Conservation (phyloP, 2,797 vertebrate genomes). For the Aythya fuligula region DNA sequence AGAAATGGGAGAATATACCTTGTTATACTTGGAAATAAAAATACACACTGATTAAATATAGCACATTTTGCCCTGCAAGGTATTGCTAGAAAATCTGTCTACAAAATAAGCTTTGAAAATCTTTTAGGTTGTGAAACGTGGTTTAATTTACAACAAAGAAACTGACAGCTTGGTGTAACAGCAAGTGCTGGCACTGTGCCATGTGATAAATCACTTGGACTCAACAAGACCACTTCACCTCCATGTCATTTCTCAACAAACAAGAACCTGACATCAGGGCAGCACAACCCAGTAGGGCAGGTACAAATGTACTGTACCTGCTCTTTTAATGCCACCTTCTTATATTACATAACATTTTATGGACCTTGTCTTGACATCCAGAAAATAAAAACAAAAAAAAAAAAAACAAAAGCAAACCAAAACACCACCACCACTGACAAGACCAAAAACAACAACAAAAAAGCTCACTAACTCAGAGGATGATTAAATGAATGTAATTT, state of each 20-base stretch:
- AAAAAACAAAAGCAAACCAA: neutral
- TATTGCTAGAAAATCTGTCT: conserved; percentile 22
- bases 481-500: neutral
- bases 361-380: neutral
- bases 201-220: conserved; percentile 40
- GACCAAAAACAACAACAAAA: neutral
- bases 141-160: conserved; percentile 54
- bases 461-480: neutral
- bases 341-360: neutral
- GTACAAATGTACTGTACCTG: neutral
- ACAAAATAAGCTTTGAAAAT: conserved; percentile 49
- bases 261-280: conserved; percentile 2
- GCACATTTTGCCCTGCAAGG: neutral
- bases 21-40: conserved; percentile 40
- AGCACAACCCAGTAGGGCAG: neutral
- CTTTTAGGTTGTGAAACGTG: conserved; percentile 1
- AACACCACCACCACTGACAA: neutral
- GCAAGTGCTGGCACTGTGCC: neutral
- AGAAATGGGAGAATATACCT: conserved; percentile 18
- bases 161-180: conserved; percentile 29
- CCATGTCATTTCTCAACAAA: conserved; percentile 31
- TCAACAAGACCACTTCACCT: conserved; percentile 39
- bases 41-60: neutral
- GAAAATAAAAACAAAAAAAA: neutral
- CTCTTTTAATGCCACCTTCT: neutral